These are phyloP conservation scores for Drosophila yakuba DNA, from an alignment of 1,140 invertebrate species.

Conservation along the genomic window DNA sequence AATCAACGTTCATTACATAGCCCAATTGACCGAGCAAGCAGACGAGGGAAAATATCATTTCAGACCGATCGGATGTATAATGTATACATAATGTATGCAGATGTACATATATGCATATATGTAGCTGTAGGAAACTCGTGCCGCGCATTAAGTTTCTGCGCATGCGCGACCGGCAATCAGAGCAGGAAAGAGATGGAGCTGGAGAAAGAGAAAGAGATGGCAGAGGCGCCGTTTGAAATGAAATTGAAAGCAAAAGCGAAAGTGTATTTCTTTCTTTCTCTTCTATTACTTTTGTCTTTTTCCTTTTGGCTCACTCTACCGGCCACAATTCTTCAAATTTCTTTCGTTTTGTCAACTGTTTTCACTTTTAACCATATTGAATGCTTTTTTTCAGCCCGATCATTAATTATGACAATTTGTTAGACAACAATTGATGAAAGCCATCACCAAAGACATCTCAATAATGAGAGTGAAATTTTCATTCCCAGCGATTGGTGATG, in stretches of 20 bases:
- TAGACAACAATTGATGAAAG: constrained; percentile 52
- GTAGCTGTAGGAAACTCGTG: constrained; percentile 35
- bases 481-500: constrained; percentile 31
- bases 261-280: constrained; percentile 67
- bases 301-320: constrained; percentile 9
- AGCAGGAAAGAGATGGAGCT: constrained; percentile 15
- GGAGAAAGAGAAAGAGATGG: constrained; percentile 24
- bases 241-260: constrained; percentile 81
- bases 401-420: constrained; percentile 54
- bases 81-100: background rate
- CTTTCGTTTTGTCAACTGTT: constrained; percentile 71
- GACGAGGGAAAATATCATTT: background rate
- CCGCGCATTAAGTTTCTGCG: constrained; percentile 49
- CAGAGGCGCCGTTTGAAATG: constrained; percentile 63
- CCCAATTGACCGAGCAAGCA: background rate
- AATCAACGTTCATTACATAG: constrained; percentile 36
- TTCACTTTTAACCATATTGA: constrained; percentile 55
- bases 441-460: constrained; percentile 23
- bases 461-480: constrained; percentile 66
- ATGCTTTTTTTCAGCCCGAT: constrained; percentile 26
- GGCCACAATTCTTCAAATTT: constrained; percentile 69
- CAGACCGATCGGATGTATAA: background rate
- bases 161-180: constrained; percentile 55
- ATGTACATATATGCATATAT: no score
- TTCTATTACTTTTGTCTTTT: constrained; percentile 37